Conservation (phyloP, 2,113 vertebrate genomes). For the Fregetta grallaria region DNA sequence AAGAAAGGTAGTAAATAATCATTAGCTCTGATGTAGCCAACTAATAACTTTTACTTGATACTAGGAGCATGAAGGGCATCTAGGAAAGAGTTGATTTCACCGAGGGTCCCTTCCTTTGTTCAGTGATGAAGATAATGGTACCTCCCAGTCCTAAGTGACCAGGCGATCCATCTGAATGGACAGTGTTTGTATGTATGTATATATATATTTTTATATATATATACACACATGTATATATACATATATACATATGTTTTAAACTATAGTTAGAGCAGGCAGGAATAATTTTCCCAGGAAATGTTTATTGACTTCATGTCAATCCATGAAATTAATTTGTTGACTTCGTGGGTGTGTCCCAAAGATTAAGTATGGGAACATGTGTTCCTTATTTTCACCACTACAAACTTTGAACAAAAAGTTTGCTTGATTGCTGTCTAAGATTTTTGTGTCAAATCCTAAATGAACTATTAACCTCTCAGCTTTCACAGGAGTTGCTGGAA, state of each 20-base stretch:
- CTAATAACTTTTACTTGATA: neutral
- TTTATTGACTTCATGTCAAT: neutral
- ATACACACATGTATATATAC: too few species aligned
- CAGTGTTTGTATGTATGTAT: neutral
- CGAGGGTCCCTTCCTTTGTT: neutral
- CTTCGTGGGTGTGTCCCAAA: rapidly evolving
- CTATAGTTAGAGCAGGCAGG: neutral
- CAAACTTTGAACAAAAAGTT: neutral
- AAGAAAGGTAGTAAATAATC: neutral
- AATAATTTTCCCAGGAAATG: neutral
- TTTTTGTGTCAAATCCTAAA: neutral
- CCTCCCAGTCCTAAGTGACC: neutral
- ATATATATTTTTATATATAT: too few species aligned
- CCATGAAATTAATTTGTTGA: neutral
- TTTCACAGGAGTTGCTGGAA: neutral
- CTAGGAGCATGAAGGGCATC: neutral
- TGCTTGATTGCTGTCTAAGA: neutral
- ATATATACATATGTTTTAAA: neutral
- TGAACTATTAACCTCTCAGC: neutral
- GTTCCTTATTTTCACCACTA: neutral
- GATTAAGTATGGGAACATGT: neutral
- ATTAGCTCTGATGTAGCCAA: neutral
- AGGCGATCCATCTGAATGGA: neutral
- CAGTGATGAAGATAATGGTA: neutral
- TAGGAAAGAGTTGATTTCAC: neutral